A percentile compares a stretch with the other conserved stretches of the same genome.
Conservation (phyloP, 2,888 invertebrate genomes). For the Serripes groenlandicus region DNA sequence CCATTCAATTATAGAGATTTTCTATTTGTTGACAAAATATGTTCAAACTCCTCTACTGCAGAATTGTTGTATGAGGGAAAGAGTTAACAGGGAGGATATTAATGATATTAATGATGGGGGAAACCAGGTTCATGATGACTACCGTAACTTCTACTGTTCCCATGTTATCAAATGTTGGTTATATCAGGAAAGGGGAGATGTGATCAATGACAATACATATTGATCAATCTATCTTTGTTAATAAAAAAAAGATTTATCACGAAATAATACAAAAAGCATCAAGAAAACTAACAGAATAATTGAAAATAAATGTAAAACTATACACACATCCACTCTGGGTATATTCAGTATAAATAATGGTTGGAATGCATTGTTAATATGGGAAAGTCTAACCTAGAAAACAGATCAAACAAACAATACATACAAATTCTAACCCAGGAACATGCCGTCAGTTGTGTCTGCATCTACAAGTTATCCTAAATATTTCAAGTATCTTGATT, state of each 20-base stretch:
- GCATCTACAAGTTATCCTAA: no score
- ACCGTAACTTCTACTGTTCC: background rate
- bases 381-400: background rate
- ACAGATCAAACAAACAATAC: background rate
- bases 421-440: no score
- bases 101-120: no score
- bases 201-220: background rate
- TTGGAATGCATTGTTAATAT: constrained; percentile 15
- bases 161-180: background rate
- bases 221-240: no score
- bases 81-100: no score
- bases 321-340: background rate
- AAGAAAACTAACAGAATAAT: background rate
- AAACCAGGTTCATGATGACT: no score
- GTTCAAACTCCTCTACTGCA: no score
- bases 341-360: background rate
- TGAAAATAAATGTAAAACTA: background rate
- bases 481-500: no score
- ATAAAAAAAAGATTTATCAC: background rate
- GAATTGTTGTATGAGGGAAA: no score
- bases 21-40: no score
- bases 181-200: background rate
- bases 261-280: background rate
- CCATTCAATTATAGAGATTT: no score
- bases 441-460: no score